These are phyloP conservation scores for Caenorhabditis remanei DNA, from an alignment of 1,140 invertebrate genomes.

Conservation along the genomic window DNA sequence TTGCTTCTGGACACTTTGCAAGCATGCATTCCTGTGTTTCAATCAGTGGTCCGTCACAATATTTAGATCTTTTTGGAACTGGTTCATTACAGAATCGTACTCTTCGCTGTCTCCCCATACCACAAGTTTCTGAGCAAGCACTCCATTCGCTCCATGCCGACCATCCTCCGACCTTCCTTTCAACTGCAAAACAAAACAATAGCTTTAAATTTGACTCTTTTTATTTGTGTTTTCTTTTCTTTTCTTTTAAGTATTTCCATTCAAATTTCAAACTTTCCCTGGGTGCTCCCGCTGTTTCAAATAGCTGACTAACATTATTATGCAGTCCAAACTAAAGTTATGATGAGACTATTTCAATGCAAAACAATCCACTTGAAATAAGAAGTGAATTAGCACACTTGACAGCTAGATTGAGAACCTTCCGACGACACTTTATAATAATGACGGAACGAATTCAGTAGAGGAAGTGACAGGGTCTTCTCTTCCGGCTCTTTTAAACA, in stretches of 20 bases:
- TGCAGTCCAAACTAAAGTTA: background rate
- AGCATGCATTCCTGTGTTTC: constrained; percentile 55
- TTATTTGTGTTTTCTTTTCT: constrained; percentile 15
- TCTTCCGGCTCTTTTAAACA: constrained; percentile 25
- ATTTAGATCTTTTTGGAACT: constrained; percentile 45
- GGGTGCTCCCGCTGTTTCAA: background rate
- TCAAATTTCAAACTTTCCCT: background rate
- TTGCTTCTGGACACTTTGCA: constrained; percentile 48
- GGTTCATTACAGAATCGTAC: constrained; percentile 60
- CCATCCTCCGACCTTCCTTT: constrained; percentile 55
- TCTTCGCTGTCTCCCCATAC: constrained; percentile 49
- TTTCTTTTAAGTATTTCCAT: background rate
- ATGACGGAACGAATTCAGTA: constrained; percentile 44
- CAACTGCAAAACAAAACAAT: constrained; percentile 49
- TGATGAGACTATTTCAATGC: constrained; percentile 54
- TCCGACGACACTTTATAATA: constrained; percentile 52
- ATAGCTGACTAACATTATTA: background rate
- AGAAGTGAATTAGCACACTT: constrained; percentile 53
- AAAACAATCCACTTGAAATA: constrained; percentile 56
- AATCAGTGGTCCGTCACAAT: constrained; percentile 48
- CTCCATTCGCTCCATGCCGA: constrained; percentile 59
- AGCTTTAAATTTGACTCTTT: constrained; percentile 18
- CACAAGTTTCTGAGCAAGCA: constrained; percentile 58
- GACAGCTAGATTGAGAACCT: constrained; percentile 52
- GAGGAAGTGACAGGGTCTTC: constrained; percentile 39